phyloP scores from a whole-genome alignment of 1,140 invertebrate genomes.

The Bursaphelenchus mucronatus region DNA sequence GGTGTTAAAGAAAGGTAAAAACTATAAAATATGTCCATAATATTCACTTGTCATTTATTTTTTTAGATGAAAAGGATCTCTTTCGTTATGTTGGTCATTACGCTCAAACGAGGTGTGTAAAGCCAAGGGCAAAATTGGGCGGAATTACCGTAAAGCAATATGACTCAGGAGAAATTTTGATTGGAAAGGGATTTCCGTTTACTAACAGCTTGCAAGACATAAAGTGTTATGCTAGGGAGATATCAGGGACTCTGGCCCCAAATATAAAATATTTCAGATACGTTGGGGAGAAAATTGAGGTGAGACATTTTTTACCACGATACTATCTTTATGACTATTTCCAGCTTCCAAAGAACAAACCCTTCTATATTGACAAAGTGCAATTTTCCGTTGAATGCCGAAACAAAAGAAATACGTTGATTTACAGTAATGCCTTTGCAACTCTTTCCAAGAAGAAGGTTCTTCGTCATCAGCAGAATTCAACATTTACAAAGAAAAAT shows the following conservation, averaged over 20 bases:
- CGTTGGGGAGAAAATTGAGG: background rate
- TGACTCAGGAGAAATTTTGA: constrained; percentile 1
- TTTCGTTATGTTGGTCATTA: background rate
- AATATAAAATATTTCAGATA: constrained; percentile 1
- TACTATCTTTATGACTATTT: background rate
- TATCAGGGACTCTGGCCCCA: constrained; percentile 3
- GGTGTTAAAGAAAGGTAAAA: background rate
- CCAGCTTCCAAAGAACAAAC: constrained; percentile 7
- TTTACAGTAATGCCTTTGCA: background rate
- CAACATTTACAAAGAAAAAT: background rate
- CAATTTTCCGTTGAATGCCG: constrained; percentile 16
- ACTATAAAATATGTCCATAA: background rate
- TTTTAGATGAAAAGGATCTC: constrained; percentile 6
- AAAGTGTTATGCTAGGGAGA: constrained; percentile 8
- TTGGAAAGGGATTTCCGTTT: background rate
- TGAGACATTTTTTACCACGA: background rate
- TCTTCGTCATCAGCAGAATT: background rate
- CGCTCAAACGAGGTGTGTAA: constrained; percentile 1
- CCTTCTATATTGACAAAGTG: constrained; percentile 1
- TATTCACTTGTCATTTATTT: background rate
- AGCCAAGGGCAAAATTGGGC: background rate
- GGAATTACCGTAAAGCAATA: background rate
- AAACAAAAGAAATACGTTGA: background rate
- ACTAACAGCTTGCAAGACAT: background rate
- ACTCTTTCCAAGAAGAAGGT: constrained; percentile 3